These are phyloP conservation scores for Orchesella flavescens DNA, from an alignment of 2,888 invertebrate genomes.

Conservation along the genomic window DNA sequence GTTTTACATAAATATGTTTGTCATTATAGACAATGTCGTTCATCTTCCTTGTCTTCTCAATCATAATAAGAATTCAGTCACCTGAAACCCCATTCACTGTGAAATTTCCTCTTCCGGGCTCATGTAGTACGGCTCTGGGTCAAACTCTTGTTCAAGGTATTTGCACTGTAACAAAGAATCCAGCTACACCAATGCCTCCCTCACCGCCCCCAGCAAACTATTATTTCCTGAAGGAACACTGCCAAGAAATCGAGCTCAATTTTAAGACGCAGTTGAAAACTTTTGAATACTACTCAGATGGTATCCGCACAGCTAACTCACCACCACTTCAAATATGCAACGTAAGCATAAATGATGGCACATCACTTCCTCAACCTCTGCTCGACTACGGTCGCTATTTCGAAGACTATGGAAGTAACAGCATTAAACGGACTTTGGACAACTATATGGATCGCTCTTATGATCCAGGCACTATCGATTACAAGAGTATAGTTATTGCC, in stretches of 20 bases:
- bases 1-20: not conserved
- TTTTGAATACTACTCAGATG: not conserved
- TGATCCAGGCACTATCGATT: not conserved
- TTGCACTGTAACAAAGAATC: constrained; percentile 3
- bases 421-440: not conserved
- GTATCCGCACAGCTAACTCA: not conserved
- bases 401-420: not conserved
- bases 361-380: not conserved
- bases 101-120: not conserved
- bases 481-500: not conserved
- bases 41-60: constrained; percentile 5
- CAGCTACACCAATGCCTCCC: not conserved
- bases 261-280: no score
- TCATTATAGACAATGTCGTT: not conserved
- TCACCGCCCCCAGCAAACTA: not conserved
- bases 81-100: not conserved
- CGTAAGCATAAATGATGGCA: not conserved
- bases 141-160: constrained; percentile 20
- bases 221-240: constrained; percentile 5
- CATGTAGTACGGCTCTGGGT: constrained; percentile 17
- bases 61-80: not conserved
- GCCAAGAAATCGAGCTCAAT: not conserved
- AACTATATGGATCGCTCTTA: not conserved
- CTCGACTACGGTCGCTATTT: not conserved
- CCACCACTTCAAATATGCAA: constrained; percentile 10